These are phyloP conservation scores for Limnephilus auricula DNA, from an alignment of 2,888 invertebrate genomes.

Conservation along the genomic window DNA sequence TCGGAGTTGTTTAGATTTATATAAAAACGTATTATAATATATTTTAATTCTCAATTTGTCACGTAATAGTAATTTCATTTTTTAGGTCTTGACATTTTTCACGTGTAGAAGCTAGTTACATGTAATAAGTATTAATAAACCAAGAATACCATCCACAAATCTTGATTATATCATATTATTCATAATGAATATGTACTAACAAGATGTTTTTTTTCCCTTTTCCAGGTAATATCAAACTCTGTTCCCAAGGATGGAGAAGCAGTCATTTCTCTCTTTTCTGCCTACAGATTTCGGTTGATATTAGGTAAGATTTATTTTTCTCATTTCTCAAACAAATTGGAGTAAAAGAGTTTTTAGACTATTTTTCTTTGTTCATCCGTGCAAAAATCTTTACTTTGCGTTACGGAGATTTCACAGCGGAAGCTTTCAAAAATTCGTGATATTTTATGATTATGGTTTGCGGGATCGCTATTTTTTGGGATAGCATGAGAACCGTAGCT, in stretches of 20 bases:
- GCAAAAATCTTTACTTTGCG: conserved; percentile 5
- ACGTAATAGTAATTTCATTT: not conserved
- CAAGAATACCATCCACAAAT: not conserved
- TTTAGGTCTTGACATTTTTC: not conserved
- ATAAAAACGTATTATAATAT: no score
- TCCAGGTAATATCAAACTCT: conserved; percentile 9
- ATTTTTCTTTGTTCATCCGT: not conserved
- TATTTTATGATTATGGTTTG: not conserved
- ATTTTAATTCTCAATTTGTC: no score
- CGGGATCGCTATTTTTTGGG: no score
- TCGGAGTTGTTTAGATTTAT: no score
- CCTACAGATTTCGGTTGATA: not conserved
- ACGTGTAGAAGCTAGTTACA: not conserved
- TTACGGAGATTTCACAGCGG: not conserved
- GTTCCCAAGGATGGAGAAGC: not conserved
- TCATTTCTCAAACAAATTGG: conserved; percentile 10
- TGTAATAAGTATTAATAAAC: not conserved
- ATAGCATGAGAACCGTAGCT: no score
- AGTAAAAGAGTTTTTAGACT: not conserved
- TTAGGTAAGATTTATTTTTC: conserved; percentile 4
- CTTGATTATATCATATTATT: not conserved
- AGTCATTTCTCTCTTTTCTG: not conserved
- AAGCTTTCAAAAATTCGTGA: not conserved
- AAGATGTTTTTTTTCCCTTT: not conserved
- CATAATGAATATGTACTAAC: not conserved